These are phyloP conservation scores for Cavia aperea DNA, from an alignment of 2,113 vertebrate genomes.

Conservation along the genomic window DNA sequence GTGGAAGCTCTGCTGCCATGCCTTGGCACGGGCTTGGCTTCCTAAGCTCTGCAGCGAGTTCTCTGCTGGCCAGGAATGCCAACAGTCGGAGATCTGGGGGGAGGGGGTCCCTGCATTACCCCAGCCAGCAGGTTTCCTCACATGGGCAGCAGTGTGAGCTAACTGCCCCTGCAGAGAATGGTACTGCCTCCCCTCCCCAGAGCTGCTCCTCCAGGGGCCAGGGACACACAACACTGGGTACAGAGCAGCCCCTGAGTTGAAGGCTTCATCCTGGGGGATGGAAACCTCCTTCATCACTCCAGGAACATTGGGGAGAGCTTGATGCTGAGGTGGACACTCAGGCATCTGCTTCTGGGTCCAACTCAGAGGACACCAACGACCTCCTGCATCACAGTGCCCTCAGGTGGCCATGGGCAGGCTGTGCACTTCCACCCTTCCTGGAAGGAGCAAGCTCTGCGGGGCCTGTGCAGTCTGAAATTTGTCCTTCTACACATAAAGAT, in stretches of 20 bases:
- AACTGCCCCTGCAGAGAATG: fast-evolving
- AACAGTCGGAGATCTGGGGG: fast-evolving
- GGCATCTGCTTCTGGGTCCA: not conserved
- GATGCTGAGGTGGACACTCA: not conserved
- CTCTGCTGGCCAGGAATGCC: not conserved
- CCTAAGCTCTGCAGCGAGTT: not conserved
- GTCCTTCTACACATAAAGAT: not conserved
- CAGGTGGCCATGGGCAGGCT: not conserved
- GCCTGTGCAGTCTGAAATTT: fast-evolving
- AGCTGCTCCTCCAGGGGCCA: fast-evolving
- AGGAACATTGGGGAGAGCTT: fast-evolving
- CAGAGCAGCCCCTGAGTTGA: not conserved
- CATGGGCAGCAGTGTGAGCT: fast-evolving
- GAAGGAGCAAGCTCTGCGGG: fast-evolving
- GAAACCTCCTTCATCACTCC: fast-evolving
- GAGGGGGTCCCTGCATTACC: not conserved
- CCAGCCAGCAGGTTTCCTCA: fast-evolving
- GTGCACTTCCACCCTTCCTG: not conserved
- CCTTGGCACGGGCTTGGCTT: fast-evolving
- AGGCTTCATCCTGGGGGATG: fast-evolving
- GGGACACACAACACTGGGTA: fast-evolving
- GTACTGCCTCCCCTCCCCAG: not conserved
- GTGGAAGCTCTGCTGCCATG: not conserved
- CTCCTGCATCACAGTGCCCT: conserved; percentile 9
- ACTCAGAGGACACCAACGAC: not conserved